Conservation (phyloP, 2,113 vertebrate species). For the Mystacornis crossleyi region DNA sequence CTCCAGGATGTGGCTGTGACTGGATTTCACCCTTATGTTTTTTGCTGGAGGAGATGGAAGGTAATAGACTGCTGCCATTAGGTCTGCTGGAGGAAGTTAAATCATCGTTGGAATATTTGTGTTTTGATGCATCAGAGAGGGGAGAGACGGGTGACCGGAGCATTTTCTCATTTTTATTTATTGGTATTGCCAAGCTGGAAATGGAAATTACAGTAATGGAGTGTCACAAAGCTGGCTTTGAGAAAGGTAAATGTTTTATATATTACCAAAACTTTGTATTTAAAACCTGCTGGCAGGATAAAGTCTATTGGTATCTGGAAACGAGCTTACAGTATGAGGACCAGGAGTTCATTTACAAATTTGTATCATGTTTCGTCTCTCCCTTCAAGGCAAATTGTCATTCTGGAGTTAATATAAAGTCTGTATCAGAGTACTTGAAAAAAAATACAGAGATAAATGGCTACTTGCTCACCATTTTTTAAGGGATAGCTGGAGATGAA, state of each 20-base stretch:
- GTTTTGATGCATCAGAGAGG: slow-evolving; percentile 80
- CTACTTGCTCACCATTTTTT: slow-evolving; percentile 55
- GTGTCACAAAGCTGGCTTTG: slow-evolving; percentile 59
- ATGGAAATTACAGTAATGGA: slow-evolving; percentile 73
- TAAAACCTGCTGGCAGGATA: slow-evolving; percentile 54
- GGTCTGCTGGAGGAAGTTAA: slow-evolving; percentile 73
- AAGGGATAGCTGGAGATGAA: slow-evolving; percentile 47
- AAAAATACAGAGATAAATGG: slow-evolving; percentile 46
- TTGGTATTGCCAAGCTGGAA: slow-evolving; percentile 80
- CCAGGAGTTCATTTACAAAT: slow-evolving; percentile 53
- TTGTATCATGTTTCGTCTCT: slow-evolving; percentile 39
- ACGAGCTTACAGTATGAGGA: slow-evolving; percentile 40
- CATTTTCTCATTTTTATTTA: slow-evolving; percentile 86
- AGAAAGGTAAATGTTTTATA: slow-evolving; percentile 65
- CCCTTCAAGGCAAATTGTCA: slow-evolving; percentile 32
- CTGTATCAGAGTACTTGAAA: slow-evolving; percentile 25
- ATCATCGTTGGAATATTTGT: slow-evolving; percentile 79
- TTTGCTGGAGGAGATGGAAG: slow-evolving; percentile 74
- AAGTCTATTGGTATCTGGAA: slow-evolving; percentile 50
- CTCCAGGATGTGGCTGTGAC: slow-evolving; percentile 58
- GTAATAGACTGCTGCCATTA: slow-evolving; percentile 65
- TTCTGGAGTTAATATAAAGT: slow-evolving; percentile 48
- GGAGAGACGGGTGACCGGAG: slow-evolving; percentile 87
- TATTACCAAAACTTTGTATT: slow-evolving; percentile 60
- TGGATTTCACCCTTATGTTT: slow-evolving; percentile 76